Percentiles rank a stretch among this genome's conserved stretches.
These are phyloP conservation scores for Ptilonorhynchus violaceus DNA, from an alignment of 2,113 vertebrate species.

Conservation along the genomic window DNA sequence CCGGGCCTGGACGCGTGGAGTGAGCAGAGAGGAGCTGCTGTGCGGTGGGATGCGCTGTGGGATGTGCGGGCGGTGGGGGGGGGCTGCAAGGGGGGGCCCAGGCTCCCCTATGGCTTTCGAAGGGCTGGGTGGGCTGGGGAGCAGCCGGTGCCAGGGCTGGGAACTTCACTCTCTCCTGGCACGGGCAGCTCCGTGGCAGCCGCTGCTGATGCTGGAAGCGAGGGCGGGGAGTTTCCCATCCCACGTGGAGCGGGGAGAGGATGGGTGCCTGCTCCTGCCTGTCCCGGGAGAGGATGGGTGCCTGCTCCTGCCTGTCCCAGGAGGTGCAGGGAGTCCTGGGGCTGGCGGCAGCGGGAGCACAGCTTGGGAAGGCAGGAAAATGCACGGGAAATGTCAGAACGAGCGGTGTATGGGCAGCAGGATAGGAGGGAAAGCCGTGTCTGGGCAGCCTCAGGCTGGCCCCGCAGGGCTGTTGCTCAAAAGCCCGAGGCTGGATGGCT, in stretches of 20 bases:
- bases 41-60: neutral
- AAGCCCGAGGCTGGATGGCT: neutral
- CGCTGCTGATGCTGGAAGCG: neutral
- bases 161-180: neutral
- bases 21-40: neutral
- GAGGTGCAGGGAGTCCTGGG: neutral
- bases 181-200: neutral
- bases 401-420: fast-evolving
- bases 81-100: neutral
- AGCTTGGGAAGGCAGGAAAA: neutral
- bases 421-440: neutral
- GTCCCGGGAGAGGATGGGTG: neutral
- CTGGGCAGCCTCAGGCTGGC: neutral
- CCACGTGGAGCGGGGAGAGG: neutral
- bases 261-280: neutral
- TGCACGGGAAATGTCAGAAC: neutral
- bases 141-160: neutral
- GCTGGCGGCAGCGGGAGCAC: fast-evolving
- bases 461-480: neutral
- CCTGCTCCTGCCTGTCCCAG: neutral
- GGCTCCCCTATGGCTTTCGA: slow-evolving; percentile 44
- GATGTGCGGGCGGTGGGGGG: neutral
- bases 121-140: neutral
- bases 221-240: neutral
- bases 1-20: neutral